Conservation (phyloP, 2,797 vertebrate species). For the Macropodus opercularis region DNA sequence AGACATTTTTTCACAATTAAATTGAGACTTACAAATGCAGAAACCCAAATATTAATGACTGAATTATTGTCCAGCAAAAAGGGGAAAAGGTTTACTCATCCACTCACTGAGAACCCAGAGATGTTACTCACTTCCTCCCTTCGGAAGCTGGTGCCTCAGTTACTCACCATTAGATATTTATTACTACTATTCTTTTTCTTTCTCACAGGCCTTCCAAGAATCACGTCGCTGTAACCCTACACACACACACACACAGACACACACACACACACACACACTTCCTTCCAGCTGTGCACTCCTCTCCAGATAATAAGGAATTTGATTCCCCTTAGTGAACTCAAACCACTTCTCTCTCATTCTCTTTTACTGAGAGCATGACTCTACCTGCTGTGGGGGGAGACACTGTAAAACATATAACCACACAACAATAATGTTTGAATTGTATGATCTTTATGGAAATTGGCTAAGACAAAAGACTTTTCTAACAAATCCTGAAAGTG, state of each 20-base stretch:
- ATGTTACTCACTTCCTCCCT: neutral
- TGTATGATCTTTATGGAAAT: too few species aligned
- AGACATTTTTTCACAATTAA: too few species aligned
- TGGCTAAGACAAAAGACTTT: constrained; percentile 4
- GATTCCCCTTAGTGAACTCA: constrained; percentile 13
- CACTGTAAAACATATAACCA: too few species aligned
- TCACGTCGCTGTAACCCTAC: too few species aligned
- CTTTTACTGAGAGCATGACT: neutral
- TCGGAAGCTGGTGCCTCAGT: neutral
- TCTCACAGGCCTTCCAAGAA: too few species aligned
- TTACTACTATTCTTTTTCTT: neutral
- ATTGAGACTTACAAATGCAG: too few species aligned
- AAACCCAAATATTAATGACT: too few species aligned
- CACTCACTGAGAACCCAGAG: neutral
- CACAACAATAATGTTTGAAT: too few species aligned
- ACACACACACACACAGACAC: constrained; percentile 2
- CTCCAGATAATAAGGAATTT: constrained; percentile 21
- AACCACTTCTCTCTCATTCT: constrained; percentile 1
- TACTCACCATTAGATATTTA: neutral
- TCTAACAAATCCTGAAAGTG: neutral
- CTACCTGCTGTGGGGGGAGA: neutral
- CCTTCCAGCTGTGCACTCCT: constrained; percentile 45
- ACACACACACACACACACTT: constrained; percentile 1
- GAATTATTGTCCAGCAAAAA: too few species aligned
- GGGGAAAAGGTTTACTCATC: too few species aligned